Percentiles rank a stretch among this genome's conserved stretches.
Evolutionary conservation across 2,113 vertebrate genomes (phyloP).

Genomic region (Edolisoma coerulescens): DNA sequence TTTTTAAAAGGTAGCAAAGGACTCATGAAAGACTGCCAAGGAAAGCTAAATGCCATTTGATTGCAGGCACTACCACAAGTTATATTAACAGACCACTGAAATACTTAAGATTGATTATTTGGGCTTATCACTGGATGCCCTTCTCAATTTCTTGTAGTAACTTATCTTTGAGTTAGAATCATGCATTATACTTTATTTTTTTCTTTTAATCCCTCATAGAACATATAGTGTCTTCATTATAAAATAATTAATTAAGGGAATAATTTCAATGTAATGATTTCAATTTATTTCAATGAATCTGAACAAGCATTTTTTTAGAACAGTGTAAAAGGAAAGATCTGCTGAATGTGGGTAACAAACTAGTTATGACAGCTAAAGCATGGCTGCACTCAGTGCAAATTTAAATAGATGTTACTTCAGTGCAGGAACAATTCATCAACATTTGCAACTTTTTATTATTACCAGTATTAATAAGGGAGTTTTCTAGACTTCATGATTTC

Average conservation of each 20-base stretch:
- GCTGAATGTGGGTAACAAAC: neutral
- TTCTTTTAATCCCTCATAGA: neutral
- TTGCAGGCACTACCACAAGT: neutral
- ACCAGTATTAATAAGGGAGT: neutral
- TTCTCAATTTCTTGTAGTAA: neutral
- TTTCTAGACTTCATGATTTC: neutral
- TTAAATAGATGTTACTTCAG: neutral
- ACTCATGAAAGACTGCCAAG: neutral
- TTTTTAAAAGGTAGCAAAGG: neutral
- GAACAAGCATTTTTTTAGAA: neutral
- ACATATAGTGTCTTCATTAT: neutral
- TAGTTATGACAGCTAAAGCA: neutral
- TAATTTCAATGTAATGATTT: neutral
- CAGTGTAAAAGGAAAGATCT: neutral
- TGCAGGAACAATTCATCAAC: neutral
- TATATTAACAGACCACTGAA: neutral
- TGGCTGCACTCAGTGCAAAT: neutral
- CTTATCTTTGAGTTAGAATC: neutral
- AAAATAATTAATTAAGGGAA: neutral
- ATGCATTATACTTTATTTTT: neutral
- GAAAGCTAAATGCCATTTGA: neutral
- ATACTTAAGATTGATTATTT: neutral
- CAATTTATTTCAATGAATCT: neutral
- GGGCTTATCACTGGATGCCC: neutral
- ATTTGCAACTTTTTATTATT: neutral